Evolutionary conservation across 2,888 invertebrate genomes (phyloP).

Genomic region (Aromia moschata): DNA sequence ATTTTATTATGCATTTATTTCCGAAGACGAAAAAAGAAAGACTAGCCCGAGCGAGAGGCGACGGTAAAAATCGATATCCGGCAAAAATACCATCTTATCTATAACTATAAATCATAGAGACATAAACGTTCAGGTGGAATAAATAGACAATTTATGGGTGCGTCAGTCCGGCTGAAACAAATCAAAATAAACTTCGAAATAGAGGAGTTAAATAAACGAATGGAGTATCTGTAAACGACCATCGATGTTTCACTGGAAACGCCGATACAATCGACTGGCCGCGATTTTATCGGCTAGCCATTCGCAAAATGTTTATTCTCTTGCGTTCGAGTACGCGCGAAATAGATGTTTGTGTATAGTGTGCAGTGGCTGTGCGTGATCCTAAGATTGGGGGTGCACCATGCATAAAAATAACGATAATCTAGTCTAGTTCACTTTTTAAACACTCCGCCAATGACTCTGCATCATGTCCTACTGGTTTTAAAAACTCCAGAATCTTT

Average conservation of each 20-base stretch:
- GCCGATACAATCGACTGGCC: constrained; percentile 31
- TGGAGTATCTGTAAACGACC: constrained; percentile 37
- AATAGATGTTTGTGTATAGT: too few species aligned
- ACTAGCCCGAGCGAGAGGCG: not conserved
- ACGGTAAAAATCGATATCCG: constrained; percentile 1
- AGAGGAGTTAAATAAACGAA: constrained; percentile 38
- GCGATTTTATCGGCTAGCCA: constrained; percentile 14
- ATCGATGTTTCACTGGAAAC: constrained; percentile 34
- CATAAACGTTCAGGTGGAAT: constrained; percentile 33
- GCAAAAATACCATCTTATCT: constrained; percentile 22
- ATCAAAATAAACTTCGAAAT: constrained; percentile 37
- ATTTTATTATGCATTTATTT: not conserved
- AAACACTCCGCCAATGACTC: too few species aligned
- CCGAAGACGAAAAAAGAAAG: not conserved
- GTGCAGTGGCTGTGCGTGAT: too few species aligned
- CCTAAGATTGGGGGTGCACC: too few species aligned
- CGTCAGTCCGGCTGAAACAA: constrained; percentile 34
- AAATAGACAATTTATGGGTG: constrained; percentile 33
- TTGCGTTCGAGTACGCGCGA: not conserved
- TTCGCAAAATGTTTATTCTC: constrained; percentile 5
- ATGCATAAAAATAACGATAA: too few species aligned
- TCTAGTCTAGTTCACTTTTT: too few species aligned
- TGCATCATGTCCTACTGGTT: too few species aligned
- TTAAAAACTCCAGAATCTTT: too few species aligned
- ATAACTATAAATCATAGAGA: constrained; percentile 22